Evolutionary conservation across 2,888 invertebrate species (phyloP).

Genomic region (Frankliniella fusca): DNA sequence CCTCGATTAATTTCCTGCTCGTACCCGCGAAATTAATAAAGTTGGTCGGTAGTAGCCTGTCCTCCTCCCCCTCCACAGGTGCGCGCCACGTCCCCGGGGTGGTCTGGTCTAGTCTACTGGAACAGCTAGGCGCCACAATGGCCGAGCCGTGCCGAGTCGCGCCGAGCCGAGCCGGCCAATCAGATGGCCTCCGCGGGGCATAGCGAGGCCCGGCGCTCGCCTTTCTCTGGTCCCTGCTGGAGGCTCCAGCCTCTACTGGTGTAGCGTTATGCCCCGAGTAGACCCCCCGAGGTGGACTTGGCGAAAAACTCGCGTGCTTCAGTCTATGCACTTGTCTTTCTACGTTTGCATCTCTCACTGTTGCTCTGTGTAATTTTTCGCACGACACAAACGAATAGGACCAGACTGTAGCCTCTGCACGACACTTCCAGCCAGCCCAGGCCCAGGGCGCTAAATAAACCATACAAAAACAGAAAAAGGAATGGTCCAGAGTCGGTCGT

Average conservation of each 20-base stretch:
- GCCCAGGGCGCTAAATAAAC: too few species aligned
- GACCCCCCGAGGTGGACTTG: background rate
- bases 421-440: too few species aligned
- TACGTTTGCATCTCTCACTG: too few species aligned
- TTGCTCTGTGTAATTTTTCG: too few species aligned
- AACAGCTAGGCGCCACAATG: background rate
- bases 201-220: background rate
- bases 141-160: background rate
- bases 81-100: background rate
- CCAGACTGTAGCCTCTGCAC: too few species aligned
- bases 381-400: too few species aligned
- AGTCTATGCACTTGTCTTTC: too few species aligned
- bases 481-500: too few species aligned
- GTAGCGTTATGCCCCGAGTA: background rate
- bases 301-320: too few species aligned
- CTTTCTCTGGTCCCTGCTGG: background rate
- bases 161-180: background rate
- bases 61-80: background rate
- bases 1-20: background rate
- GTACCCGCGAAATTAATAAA: constrained; percentile 10
- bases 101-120: background rate
- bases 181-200: background rate
- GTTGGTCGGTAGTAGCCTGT: background rate
- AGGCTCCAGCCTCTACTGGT: background rate
- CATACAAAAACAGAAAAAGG: too few species aligned